Percentiles rank a stretch among this genome's conserved stretches.
phyloP scores from a whole-genome alignment of 2,888 invertebrate species.

The Mesochorus sp. region DNA sequence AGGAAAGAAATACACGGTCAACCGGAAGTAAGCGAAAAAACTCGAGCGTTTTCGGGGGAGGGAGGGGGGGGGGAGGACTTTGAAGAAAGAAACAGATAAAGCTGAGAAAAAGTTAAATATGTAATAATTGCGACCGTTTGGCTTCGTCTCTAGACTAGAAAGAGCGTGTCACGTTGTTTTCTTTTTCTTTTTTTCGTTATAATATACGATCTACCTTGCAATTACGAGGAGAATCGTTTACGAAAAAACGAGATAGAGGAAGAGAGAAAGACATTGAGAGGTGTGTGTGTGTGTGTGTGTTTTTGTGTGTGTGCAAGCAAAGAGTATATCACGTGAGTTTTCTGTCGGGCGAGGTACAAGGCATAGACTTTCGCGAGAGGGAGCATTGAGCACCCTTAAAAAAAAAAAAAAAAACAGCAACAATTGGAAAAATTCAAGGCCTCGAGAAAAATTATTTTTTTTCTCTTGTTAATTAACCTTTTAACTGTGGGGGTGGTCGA shows the following conservation, averaged over 20 bases:
- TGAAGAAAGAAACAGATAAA: no score
- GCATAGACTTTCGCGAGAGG: constrained; percentile 46
- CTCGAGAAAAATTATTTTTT: no score
- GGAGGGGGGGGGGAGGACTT: no score
- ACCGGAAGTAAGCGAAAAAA: neutral
- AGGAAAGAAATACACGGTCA: neutral
- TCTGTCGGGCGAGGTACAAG: constrained; percentile 56
- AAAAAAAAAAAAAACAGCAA: neutral
- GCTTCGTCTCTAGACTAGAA: constrained; percentile 79
- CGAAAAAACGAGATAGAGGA: neutral
- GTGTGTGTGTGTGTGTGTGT: no score
- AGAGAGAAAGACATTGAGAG: constrained; percentile 27
- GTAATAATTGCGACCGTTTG: constrained; percentile 68
- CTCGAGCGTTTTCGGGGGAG: neutral
- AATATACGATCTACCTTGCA: neutral
- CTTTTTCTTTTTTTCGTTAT: neutral
- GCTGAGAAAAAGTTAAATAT: constrained; percentile 9
- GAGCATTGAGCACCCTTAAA: constrained; percentile 29
- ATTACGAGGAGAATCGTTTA: neutral
- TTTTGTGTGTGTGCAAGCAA: constrained; percentile 49
- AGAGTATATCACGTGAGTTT: constrained; percentile 49
- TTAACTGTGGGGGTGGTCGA: no score
- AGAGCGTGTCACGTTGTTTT: constrained; percentile 68
- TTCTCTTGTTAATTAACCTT: no score
- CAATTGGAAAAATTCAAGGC: neutral